Base-by-base conservation (phyloP, 2,113 vertebrate species). In the Cnemophilus loriae region DNA sequence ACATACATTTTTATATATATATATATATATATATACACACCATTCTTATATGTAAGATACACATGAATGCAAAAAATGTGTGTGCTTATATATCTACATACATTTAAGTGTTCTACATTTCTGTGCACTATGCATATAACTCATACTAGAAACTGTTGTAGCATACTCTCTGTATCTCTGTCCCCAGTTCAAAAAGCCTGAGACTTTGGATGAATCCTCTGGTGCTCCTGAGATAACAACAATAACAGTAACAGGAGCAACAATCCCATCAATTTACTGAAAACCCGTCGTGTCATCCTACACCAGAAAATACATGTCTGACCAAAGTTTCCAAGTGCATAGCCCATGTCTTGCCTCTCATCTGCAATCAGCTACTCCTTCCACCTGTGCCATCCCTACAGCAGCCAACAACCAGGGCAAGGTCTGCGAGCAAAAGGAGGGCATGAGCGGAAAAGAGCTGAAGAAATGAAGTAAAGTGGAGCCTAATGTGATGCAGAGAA, bases 271-370 rank as follows among this genome's bases (percentile, higher is more conserved):
- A 1, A 7, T 61, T 79, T 74, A 22, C 22, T 63, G 19, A 35
- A 75, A 94, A 55, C 1, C 1, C 0, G 0, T 22, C 39, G n/a
- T 37, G 27, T 22, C 56, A 74, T 57, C 3, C 4, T 24, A 61
- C 28, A 49, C 7, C 37, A 57, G 35, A 84, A 91, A 70, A 46
- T 28, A 44, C 5, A 26, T 3, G 5, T 52, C 9, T 64, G 27
- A 50, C 24, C 55, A 30, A 53, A 64, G 26, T 65, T 71, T 79
- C 56, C n/a, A 61, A 49, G 59, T 22, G 32, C 32, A 33, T 11
- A 80, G n/a, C 16, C 24, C 8, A 5, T n/a, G 64, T n/a, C 41
- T 33, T 76, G 16, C 37, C 42, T 68, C 17, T 64, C 37, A 49
- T n/a, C 26, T 80, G 9, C 33, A 64, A 35, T 42, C 55, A 22